Conservation (phyloP, 2,888 invertebrate species). For the Tetanocera ferruginea region DNA sequence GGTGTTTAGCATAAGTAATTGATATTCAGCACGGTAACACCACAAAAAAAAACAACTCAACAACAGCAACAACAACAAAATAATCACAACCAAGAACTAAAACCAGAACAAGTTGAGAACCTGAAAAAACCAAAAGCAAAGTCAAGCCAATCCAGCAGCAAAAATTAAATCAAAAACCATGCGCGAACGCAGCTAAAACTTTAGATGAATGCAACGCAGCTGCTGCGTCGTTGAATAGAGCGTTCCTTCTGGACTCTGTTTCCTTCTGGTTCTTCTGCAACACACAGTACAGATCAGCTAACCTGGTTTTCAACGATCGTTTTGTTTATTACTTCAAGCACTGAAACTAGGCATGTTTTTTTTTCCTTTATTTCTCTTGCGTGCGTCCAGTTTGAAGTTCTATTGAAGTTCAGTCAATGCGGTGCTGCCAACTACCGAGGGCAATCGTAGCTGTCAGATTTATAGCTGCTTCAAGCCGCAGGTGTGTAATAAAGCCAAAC, state of each 20-base stretch:
- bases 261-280: too few species aligned
- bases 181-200: neutral
- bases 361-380: too few species aligned
- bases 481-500: slow-evolving; percentile 1
- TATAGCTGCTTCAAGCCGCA: slow-evolving; percentile 8
- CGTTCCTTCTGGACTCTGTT: too few species aligned
- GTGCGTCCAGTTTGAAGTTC: too few species aligned
- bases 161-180: slow-evolving; percentile 1
- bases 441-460: neutral
- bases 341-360: too few species aligned
- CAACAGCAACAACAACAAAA: slow-evolving; percentile 21
- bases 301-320: too few species aligned
- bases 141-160: neutral
- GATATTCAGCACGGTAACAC: slow-evolving; percentile 59
- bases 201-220: neutral
- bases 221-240: neutral
- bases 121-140: neutral
- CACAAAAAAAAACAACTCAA: slow-evolving; percentile 17
- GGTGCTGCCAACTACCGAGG: neutral
- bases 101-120: neutral
- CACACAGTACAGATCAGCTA: too few species aligned
- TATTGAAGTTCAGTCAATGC: neutral
- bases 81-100: slow-evolving; percentile 2
- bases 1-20: slow-evolving; percentile 71
- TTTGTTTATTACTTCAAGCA: too few species aligned